Evolutionary conservation across 2,797 vertebrate species (phyloP).

Genomic region (Loris lydekkerianus): DNA sequence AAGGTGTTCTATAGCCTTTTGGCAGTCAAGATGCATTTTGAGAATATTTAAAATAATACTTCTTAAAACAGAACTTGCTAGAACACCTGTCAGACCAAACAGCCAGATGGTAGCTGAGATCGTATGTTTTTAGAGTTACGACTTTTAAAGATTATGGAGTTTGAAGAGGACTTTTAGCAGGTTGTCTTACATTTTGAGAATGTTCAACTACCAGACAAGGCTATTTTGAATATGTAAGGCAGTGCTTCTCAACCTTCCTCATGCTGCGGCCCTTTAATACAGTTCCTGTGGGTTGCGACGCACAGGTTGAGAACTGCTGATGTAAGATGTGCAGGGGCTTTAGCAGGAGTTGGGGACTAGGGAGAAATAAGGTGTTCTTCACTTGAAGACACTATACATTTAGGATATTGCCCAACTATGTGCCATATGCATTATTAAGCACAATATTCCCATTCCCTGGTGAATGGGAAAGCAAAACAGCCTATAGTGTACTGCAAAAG

Average conservation of each 20-base stretch:
- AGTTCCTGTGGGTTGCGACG: no score
- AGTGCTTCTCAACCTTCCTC: no score
- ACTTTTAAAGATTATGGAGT: constrained; percentile 51
- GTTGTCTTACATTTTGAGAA: constrained; percentile 50
- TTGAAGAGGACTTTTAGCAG: constrained; percentile 53
- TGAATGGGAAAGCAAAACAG: background rate
- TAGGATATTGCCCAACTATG: background rate
- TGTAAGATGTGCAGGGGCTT: background rate
- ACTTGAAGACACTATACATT: background rate
- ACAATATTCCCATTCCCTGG: background rate
- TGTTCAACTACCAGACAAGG: background rate
- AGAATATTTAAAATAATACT: constrained; percentile 58
- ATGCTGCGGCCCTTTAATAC: no score
- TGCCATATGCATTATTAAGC: background rate
- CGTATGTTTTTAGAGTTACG: constrained; percentile 26
- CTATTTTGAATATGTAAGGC: background rate
- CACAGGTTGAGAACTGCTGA: background rate
- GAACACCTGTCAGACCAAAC: constrained; percentile 56
- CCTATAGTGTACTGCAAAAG: background rate
- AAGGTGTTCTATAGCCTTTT: background rate
- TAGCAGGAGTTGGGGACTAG: background rate
- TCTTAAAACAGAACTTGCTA: constrained; percentile 44
- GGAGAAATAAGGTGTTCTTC: background rate
- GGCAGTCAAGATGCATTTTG: background rate
- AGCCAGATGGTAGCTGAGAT: constrained; percentile 31